Percentiles rank a stretch among this genome's conserved stretches.
phyloP scores from a whole-genome alignment of 2,888 invertebrate genomes.

The Gasteruption jaculator region DNA sequence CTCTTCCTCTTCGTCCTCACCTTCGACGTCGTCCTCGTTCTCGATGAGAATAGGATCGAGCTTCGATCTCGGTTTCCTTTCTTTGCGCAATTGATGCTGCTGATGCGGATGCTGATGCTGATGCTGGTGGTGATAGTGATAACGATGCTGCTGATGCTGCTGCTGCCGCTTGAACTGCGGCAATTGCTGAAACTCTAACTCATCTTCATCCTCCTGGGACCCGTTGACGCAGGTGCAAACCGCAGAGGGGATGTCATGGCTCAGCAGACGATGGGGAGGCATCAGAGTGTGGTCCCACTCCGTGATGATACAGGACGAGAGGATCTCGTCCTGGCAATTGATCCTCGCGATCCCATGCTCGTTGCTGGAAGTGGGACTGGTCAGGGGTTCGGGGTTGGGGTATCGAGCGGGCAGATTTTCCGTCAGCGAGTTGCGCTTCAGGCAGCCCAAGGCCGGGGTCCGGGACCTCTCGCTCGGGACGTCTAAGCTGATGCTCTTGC shows the following conservation, averaged over 20 bases:
- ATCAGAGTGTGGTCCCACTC: constrained; percentile 58
- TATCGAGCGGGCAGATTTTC: too few species aligned
- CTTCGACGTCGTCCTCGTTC: constrained; percentile 56
- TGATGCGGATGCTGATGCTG: not conserved
- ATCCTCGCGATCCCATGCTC: constrained; percentile 38
- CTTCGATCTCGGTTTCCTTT: constrained; percentile 63
- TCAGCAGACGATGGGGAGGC: constrained; percentile 67
- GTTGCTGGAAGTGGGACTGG: constrained; percentile 39
- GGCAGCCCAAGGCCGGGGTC: constrained; percentile 56
- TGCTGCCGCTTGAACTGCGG: constrained; percentile 32
- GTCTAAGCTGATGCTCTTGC: constrained; percentile 72
- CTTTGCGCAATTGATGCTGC: constrained; percentile 49
- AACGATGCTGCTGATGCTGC: not conserved
- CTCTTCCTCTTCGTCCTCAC: constrained; percentile 53
- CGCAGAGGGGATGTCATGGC: constrained; percentile 56
- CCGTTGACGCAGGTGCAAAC: constrained; percentile 68
- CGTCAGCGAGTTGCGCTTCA: constrained; percentile 67
- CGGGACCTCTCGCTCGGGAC: constrained; percentile 65
- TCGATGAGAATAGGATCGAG: constrained; percentile 65
- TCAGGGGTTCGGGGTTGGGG: too few species aligned
- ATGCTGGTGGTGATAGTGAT: not conserved
- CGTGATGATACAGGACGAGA: constrained; percentile 48
- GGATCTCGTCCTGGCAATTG: constrained; percentile 41
- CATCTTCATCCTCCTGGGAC: constrained; percentile 59
- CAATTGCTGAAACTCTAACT: constrained; percentile 56